Percentiles rank a stretch among this genome's conserved stretches.
Conservation (phyloP, 2,113 vertebrate genomes). For the Colistium nudipinnis region DNA sequence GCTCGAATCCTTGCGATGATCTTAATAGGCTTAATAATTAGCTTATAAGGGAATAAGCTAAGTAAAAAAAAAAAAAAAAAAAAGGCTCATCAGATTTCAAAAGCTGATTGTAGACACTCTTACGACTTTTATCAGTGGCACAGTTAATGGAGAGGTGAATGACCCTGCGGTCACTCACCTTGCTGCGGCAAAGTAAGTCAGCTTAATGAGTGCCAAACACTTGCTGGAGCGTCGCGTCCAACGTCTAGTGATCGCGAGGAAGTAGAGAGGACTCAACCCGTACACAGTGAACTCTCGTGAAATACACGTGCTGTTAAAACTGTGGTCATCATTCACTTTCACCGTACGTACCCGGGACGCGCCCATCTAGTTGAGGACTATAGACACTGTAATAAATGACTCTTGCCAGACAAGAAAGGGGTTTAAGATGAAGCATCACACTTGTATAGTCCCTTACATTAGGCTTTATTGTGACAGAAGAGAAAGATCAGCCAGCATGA, state of each 20-base stretch:
- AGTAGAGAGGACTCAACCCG: neutral
- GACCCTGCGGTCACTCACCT: slow-evolving; percentile 52
- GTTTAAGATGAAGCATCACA: slow-evolving; percentile 14
- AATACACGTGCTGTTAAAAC: neutral
- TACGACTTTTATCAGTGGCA: slow-evolving; percentile 8
- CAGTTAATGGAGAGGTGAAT: slow-evolving; percentile 7
- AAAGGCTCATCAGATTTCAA: neutral
- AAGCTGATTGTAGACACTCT: neutral
- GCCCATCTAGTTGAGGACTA: neutral
- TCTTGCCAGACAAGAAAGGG: too few relatives aligned
- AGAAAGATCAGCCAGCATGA: slow-evolving; percentile 3
- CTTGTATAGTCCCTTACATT: neutral
- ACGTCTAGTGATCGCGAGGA: neutral
- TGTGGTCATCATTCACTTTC: too few relatives aligned
- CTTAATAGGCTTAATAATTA: too few relatives aligned
- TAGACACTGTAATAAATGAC: too few relatives aligned
- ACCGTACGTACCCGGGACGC: neutral
- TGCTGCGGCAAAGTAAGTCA: neutral
- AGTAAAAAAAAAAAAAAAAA: too few relatives aligned
- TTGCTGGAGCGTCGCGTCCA: neutral
- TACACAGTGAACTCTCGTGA: neutral
- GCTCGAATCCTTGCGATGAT: too few relatives aligned
- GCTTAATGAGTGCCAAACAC: neutral
- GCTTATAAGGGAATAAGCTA: too few relatives aligned
- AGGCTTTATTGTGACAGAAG: slow-evolving; percentile 6